These are phyloP conservation scores for Spermophilus dauricus DNA, from an alignment of 2,113 vertebrate species.

Conservation along the genomic window DNA sequence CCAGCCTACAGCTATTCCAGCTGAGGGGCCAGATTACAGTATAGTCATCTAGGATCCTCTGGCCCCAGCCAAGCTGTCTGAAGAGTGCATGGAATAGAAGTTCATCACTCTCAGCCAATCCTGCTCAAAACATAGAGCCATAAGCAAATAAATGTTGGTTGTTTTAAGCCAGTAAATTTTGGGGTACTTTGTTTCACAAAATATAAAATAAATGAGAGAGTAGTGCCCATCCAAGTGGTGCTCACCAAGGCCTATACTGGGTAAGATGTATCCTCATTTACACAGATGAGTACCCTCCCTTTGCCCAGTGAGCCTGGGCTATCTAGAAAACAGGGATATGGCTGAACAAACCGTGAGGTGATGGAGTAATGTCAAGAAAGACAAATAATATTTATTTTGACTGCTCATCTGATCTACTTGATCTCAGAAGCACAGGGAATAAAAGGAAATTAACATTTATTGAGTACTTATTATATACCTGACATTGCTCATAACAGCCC, in stretches of 20 bases:
- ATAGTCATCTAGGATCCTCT: background rate
- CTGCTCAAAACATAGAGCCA: background rate
- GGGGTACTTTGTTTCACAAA: background rate
- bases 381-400: constrained; percentile 6
- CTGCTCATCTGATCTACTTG: background rate
- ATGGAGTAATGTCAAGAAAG: constrained; percentile 5
- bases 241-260: background rate
- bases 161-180: constrained; percentile 26
- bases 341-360: background rate
- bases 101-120: background rate
- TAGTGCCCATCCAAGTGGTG: background rate
- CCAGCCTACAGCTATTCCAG: background rate
- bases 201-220: constrained; percentile 32
- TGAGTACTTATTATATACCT: background rate
- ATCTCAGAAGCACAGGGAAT: background rate
- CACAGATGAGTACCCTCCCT: background rate
- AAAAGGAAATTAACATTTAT: constrained; percentile 22
- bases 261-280: background rate
- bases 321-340: background rate
- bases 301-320: background rate
- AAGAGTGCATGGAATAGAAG: background rate
- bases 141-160: background rate
- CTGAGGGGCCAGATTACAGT: background rate
- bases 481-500: background rate
- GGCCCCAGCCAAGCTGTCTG: background rate